Evolutionary conservation across 1,140 invertebrate species (phyloP).

Genomic region (Magallana gigas): DNA sequence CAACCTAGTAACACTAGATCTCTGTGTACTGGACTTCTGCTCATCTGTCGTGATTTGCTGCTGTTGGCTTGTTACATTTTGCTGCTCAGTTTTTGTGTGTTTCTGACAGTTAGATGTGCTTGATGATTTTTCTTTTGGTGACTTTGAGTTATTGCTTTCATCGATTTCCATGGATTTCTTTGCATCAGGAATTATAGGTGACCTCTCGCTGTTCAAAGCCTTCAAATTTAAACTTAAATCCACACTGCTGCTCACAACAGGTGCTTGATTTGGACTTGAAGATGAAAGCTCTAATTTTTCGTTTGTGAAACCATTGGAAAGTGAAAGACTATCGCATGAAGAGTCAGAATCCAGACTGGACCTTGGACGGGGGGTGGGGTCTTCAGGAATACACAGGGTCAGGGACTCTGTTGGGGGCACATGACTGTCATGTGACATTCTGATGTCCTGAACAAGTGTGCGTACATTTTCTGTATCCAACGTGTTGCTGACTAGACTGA

Average conservation of each 20-base stretch:
- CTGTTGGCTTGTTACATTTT: background rate
- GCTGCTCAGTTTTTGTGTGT: background rate
- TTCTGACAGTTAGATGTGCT: background rate
- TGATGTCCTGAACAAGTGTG: conserved; percentile 49
- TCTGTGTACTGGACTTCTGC: background rate
- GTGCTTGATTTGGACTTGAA: background rate
- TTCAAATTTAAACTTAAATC: conserved; percentile 25
- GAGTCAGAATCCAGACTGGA: background rate
- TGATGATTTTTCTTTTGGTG: background rate
- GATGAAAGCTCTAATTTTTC: background rate
- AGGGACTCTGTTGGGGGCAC: background rate
- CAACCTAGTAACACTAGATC: background rate
- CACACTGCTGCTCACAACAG: background rate
- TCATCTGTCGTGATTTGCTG: background rate
- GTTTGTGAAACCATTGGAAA: background rate
- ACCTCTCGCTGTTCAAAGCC: background rate
- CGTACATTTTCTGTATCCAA: conserved; percentile 61
- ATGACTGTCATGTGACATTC: conserved; percentile 43
- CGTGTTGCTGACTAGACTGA: conserved; percentile 65
- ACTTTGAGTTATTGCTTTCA: background rate
- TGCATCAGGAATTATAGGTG: background rate
- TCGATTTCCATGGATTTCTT: background rate
- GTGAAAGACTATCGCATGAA: background rate
- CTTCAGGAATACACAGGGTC: conserved; percentile 4
- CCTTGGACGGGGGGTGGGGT: conserved; percentile 13